Evolutionary conservation across 2,113 vertebrate species (phyloP).

Genomic region (Accipiter cooperii): DNA sequence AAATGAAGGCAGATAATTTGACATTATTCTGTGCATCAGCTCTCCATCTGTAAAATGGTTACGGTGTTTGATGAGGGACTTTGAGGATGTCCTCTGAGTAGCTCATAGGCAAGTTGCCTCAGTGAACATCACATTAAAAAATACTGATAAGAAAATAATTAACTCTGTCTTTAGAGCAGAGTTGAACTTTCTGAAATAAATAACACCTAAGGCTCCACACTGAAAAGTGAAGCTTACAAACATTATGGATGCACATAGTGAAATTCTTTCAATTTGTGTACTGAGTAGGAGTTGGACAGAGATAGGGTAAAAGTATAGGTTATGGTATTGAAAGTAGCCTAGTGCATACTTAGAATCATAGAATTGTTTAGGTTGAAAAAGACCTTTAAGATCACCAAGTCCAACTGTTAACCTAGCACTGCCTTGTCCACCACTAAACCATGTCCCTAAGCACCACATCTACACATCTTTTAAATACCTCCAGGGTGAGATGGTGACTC

Average conservation of each 20-base stretch:
- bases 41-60: not conserved
- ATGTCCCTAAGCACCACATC: too few species aligned
- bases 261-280: not conserved
- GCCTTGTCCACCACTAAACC: too few species aligned
- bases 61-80: not conserved
- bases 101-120: not conserved
- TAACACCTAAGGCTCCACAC: not conserved
- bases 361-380: too few species aligned
- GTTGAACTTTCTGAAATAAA: not conserved
- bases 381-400: too few species aligned
- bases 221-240: not conserved
- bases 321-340: not conserved
- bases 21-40: not conserved
- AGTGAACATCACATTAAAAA: not conserved
- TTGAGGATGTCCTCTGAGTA: not conserved
- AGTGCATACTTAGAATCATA: not conserved
- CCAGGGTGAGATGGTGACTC: too few species aligned
- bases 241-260: not conserved
- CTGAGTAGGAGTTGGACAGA: not conserved
- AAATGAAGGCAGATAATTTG: not conserved
- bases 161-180: not conserved
- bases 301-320: not conserved
- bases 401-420: too few species aligned
- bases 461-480: too few species aligned
- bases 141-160: not conserved